A percentile compares a stretch with the other conserved stretches of the same genome.
These are phyloP conservation scores for Caenorhabditis afra DNA, from an alignment of 2,888 invertebrate genomes.

Conservation along the genomic window DNA sequence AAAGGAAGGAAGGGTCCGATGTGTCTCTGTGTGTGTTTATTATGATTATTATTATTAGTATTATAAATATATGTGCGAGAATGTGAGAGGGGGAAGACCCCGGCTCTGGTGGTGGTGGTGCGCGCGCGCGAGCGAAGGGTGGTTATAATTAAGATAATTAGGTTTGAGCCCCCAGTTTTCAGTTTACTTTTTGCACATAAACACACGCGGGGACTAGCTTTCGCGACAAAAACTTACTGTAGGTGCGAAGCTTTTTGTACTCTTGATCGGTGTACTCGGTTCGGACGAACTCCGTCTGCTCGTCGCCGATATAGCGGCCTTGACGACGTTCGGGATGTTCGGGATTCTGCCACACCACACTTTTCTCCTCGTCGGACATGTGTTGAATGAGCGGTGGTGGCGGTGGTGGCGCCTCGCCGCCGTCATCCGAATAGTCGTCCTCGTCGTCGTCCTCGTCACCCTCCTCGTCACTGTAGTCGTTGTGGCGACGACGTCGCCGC, in stretches of 20 bases:
- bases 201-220: too few species aligned
- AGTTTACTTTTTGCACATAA: not conserved
- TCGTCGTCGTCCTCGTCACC: constrained; percentile 30
- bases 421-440: constrained; percentile 31
- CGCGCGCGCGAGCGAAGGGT: not conserved
- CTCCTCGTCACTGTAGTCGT: constrained; percentile 1
- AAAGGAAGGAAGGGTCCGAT: constrained; percentile 2
- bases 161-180: constrained; percentile 6
- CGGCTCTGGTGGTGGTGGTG: not conserved
- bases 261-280: constrained; percentile 67
- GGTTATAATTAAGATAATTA: constrained; percentile 46
- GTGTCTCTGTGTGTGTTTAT: too few species aligned
- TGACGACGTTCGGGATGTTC: constrained; percentile 67
- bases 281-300: constrained; percentile 68
- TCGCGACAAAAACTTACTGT: constrained; percentile 74
- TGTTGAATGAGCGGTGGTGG: constrained; percentile 12
- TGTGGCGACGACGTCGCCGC: constrained; percentile 21
- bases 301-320: constrained; percentile 59
- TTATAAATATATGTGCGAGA: not conserved
- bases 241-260: constrained; percentile 71
- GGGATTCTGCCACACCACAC: constrained; percentile 57
- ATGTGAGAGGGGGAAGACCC: not conserved
- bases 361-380: constrained; percentile 46
- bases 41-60: too few species aligned
- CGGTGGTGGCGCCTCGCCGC: constrained; percentile 30